Conservation (phyloP, 2,888 invertebrate genomes). For the Cantharis lateralis region DNA sequence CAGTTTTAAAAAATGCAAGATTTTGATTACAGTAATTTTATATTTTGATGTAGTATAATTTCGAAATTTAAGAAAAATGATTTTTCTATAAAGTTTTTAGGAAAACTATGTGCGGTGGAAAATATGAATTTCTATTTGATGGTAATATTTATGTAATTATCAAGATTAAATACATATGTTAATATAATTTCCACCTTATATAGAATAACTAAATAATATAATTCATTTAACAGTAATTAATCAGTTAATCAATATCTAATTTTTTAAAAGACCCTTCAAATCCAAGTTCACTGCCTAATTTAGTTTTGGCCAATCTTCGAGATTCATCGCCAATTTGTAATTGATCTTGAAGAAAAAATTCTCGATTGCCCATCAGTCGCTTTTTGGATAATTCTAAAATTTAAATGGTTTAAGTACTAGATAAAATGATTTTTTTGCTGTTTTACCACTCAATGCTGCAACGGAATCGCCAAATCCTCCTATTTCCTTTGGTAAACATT, state of each 20-base stretch:
- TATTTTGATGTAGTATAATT: too few species aligned
- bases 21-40: too few species aligned
- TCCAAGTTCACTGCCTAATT: constrained; percentile 64
- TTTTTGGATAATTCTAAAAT: constrained; percentile 36
- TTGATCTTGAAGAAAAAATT: constrained; percentile 57
- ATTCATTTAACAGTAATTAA: too few species aligned
- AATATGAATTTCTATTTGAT: too few species aligned
- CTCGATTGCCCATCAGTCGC: constrained; percentile 45
- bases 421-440: neutral
- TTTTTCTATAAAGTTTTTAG: too few species aligned
- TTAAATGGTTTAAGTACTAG: neutral
- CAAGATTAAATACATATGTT: too few species aligned
- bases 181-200: too few species aligned
- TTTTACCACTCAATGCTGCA: neutral
- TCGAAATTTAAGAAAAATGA: too few species aligned
- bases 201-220: too few species aligned
- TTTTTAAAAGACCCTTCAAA: constrained; percentile 76
- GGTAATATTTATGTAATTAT: too few species aligned
- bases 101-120: too few species aligned
- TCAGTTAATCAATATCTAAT: constrained; percentile 65
- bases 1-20: too few species aligned
- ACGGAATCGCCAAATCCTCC: constrained; percentile 29
- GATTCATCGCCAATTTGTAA: constrained; percentile 62
- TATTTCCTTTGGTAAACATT: constrained; percentile 38
- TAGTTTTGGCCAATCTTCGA: constrained; percentile 65